phyloP scores from a whole-genome alignment of 2,797 vertebrate genomes.

The Perdix hodgsoniae region DNA sequence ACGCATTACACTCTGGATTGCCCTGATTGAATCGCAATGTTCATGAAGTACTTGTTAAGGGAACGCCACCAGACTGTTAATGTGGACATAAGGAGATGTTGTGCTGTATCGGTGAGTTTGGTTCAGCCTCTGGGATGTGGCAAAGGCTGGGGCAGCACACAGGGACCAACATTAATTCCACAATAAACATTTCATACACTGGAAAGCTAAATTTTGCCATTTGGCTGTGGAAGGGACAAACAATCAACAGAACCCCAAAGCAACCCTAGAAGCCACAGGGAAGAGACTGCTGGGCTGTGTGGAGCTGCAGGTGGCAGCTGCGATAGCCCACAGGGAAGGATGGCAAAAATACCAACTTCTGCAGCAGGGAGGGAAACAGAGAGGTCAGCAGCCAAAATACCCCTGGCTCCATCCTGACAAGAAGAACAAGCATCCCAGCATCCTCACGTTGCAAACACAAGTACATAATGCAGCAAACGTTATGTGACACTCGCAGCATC shows the following conservation, averaged over 20 bases:
- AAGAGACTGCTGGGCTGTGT: not conserved
- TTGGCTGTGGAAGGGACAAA: not conserved
- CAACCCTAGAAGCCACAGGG: not conserved
- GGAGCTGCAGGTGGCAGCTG: not conserved
- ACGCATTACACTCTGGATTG: slow-evolving; percentile 24
- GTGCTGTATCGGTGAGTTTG: not conserved
- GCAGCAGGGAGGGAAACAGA: not conserved
- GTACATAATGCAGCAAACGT: not conserved
- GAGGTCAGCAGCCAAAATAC: not conserved
- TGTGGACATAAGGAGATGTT: not conserved
- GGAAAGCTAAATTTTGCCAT: not conserved
- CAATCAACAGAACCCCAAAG: not conserved
- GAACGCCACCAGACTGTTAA: slow-evolving; percentile 43
- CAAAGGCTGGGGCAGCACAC: not conserved
- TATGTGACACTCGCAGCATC: not conserved
- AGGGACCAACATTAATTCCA: not conserved
- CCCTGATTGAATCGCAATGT: not conserved
- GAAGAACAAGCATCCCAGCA: not conserved
- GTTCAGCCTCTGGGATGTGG: not conserved
- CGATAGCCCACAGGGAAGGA: not conserved
- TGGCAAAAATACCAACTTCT: not conserved
- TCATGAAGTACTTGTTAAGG: slow-evolving; percentile 47
- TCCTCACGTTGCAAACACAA: not conserved
- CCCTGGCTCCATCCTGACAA: too few species aligned
- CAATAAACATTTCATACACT: not conserved